Evolutionary conservation across 92 coral and sea anemone genomes (phyloP), one percentile per base, ranked within the genome.

Genomic region (Epizoanthus illoricatus): DNA sequence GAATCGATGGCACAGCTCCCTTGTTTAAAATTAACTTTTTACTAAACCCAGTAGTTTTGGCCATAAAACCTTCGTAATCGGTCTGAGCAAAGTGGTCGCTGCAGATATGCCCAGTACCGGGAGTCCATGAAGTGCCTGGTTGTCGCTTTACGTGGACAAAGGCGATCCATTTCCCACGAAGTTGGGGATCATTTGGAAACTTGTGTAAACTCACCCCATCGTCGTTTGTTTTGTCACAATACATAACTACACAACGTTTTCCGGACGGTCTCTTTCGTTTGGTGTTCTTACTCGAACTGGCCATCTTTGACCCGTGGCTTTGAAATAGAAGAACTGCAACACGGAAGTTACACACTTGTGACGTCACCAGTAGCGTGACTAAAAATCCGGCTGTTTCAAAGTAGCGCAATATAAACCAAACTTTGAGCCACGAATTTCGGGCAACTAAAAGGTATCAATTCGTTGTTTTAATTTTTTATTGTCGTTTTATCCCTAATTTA

Each of bases 91-190:
- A 88, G 39, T 88, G 84, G 15, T 80, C 84, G 75, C 92, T 89
- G 69, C 92, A 89, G 8, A 89, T 72, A 69, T 89, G 72, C 1
- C 87, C 89, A 10, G 83, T 64, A 28, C 89, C 91, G 43, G 80
- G 86, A 15, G 75, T 72, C 91, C 86, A 85, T 0, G 43, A 19
- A 8, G 62, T 39, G 12, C 69, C 62, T 20, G 43, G 18, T 17
- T 20, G 43, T 42, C 87, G 81, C 42, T 85, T 89, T 40, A 21
- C 20, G 2, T 33, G 45, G 0, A 85, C 92, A 75, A 89, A 81
- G 13, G 75, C 65, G 16, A 56, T 85, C 92, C 92, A 89, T 21
- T 89, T 87, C 19, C 73, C 69, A 4, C 84, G 52, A 20, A 85
- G 4, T 2, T 15, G 57, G 1, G 2, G 43, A 18, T 78, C 73